These are phyloP conservation scores for Liodrosophila aerea DNA, from an alignment of 2,888 invertebrate species.

Conservation along the genomic window DNA sequence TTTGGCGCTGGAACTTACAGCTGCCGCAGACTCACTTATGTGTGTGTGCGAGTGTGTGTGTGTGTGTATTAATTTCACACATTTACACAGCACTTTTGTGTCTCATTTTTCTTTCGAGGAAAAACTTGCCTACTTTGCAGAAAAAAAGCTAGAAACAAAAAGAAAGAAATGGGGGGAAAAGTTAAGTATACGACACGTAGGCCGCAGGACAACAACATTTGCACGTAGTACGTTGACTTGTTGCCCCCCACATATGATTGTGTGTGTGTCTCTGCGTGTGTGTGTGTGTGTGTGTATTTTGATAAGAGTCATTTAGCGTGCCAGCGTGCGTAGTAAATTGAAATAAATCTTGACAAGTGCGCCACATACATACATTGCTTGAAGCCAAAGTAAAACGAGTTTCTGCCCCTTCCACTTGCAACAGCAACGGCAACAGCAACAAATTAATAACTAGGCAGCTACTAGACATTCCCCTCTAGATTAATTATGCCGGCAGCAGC, in stretches of 20 bases:
- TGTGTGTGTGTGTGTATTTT: constrained; percentile 31
- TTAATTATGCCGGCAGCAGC: constrained; percentile 44
- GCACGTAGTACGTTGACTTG: constrained; percentile 58
- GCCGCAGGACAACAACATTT: constrained; percentile 44
- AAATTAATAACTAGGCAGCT: constrained; percentile 58
- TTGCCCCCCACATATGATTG: constrained; percentile 40
- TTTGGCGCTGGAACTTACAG: constrained; percentile 20
- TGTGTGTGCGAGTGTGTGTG: constrained; percentile 23
- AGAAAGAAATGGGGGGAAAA: constrained; percentile 13
- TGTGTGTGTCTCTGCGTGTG: constrained; percentile 4
- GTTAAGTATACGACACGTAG: constrained; percentile 51
- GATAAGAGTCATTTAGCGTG: constrained; percentile 57
- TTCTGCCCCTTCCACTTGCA: constrained; percentile 11
- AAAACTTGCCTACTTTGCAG: constrained; percentile 52
- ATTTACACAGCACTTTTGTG: constrained; percentile 70
- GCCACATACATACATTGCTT: constrained; percentile 41
- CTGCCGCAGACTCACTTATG: constrained; percentile 12
- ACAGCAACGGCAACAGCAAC: constrained; percentile 5
- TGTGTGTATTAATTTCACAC: constrained; percentile 67
- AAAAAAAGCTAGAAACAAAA: constrained; percentile 27
- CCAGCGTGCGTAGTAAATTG: constrained; percentile 55
- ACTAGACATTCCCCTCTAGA: constrained; percentile 40
- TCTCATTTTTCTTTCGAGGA: constrained; percentile 52
- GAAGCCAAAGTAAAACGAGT: constrained; percentile 26
- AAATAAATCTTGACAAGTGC: constrained; percentile 74